Evolutionary conservation across 1,140 invertebrate genomes (phyloP).

Genomic region (Anoplophora glabripennis): DNA sequence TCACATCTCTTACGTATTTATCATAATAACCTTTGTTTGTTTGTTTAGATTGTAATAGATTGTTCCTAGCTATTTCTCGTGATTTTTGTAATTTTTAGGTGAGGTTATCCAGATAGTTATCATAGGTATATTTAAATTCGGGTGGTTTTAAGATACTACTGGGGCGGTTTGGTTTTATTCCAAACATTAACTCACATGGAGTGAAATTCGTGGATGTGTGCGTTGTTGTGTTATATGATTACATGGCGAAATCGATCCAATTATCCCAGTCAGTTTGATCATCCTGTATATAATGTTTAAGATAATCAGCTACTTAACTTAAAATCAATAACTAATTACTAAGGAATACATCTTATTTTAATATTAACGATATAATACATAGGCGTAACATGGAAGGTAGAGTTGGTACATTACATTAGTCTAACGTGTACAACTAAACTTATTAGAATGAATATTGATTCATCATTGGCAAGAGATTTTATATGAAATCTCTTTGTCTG

Average conservation of each 20-base stretch:
- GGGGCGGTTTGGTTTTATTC: slow-evolving; percentile 38
- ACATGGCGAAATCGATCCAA: slow-evolving; percentile 43
- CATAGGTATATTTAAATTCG: slow-evolving; percentile 38
- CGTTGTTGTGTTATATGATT: slow-evolving; percentile 48
- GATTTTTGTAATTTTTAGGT: slow-evolving; percentile 40
- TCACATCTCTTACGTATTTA: no score
- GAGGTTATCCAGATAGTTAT: slow-evolving; percentile 38
- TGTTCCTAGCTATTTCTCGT: slow-evolving; percentile 34
- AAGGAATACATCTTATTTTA: no score
- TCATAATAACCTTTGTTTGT: no score
- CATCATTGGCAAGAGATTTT: no score
- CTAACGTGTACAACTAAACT: no score
- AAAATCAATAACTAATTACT: no score
- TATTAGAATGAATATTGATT: no score
- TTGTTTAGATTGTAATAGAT: no score
- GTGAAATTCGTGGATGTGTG: slow-evolving; percentile 43
- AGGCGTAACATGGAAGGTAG: no score
- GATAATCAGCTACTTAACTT: slow-evolving; percentile 43
- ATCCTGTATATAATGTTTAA: slow-evolving; percentile 40
- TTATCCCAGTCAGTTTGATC: slow-evolving; percentile 46
- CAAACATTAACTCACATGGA: slow-evolving; percentile 49
- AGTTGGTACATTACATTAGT: no score
- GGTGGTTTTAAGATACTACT: slow-evolving; percentile 23
- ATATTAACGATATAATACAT: no score
- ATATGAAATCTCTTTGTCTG: no score